Conservation (phyloP, 35 echinoderm and acorn worm species). For the Stichopus chloronotus region DNA sequence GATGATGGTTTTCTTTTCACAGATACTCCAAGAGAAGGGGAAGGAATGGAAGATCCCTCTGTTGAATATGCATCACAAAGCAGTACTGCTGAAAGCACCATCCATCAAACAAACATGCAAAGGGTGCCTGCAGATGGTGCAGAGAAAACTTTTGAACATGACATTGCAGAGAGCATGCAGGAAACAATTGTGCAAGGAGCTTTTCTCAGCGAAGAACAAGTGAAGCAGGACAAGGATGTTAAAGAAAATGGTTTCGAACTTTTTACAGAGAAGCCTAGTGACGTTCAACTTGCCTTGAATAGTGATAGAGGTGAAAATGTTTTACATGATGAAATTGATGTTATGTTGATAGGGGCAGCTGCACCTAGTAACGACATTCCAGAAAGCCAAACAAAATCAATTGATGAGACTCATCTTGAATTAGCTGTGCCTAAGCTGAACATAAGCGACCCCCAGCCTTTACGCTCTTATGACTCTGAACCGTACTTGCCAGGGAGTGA, state of each 20-base stretch:
- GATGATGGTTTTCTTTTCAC: background rate
- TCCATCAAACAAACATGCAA: background rate
- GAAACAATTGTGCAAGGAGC: background rate
- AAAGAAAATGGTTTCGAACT: too few species aligned
- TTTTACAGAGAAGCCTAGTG: too few species aligned
- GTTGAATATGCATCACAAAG: background rate
- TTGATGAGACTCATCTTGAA: background rate
- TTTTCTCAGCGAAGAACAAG: background rate
- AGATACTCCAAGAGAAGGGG: background rate
- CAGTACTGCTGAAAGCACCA: background rate
- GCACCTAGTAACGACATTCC: background rate
- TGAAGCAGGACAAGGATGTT: background rate
- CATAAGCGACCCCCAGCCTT: conserved; percentile 29
- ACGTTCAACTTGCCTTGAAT: too few species aligned
- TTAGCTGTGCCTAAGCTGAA: conserved; percentile 27
- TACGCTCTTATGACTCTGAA: conserved; percentile 42
- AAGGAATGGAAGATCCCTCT: background rate
- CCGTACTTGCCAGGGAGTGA: conserved; percentile 36
- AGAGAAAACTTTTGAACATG: background rate
- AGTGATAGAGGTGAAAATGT: too few species aligned
- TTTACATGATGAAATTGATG: background rate
- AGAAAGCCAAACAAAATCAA: background rate
- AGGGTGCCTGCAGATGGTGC: background rate
- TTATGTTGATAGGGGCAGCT: background rate
- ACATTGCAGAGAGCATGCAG: background rate